Percentiles rank a stretch among this genome's conserved stretches.
phyloP scores from a whole-genome alignment of 1,140 invertebrate species.

The Paraescarpia echinospica region DNA sequence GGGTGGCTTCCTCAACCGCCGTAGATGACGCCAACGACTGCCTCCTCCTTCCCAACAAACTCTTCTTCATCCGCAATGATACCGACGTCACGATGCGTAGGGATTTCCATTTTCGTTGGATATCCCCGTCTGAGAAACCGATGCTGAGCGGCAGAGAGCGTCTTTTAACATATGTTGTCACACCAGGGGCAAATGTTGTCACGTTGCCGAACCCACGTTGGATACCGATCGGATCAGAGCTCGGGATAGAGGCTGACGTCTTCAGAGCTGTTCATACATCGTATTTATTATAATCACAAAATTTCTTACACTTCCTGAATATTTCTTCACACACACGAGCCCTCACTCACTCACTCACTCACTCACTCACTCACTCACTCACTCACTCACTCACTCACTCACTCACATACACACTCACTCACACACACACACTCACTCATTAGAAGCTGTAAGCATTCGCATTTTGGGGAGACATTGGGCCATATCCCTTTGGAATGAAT shows the following conservation, averaged over 20 bases:
- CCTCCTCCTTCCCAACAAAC: not conserved
- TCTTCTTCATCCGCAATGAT: not conserved
- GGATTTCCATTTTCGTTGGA: not conserved
- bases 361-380: not conserved
- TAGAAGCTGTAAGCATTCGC: too few species aligned
- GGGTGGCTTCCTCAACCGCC: not conserved
- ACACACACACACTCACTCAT: too few species aligned
- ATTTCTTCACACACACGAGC: not conserved
- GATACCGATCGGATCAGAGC: not conserved
- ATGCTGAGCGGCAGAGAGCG: not conserved
- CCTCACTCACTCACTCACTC: not conserved
- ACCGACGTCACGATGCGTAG: not conserved
- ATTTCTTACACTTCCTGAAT: not conserved
- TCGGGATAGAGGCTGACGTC: not conserved
- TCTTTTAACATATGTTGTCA: not conserved
- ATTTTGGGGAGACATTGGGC: too few species aligned
- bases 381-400: not conserved
- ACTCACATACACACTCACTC: too few species aligned
- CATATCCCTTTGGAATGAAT: too few species aligned
- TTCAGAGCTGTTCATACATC: not conserved
- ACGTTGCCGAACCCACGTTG: not conserved
- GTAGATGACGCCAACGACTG: not conserved
- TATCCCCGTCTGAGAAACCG: not conserved
- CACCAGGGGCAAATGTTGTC: not conserved
- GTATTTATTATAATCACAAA: not conserved